Evolutionary conservation across 2,888 invertebrate species (phyloP).

Genomic region (Oxystoma pomonae): DNA sequence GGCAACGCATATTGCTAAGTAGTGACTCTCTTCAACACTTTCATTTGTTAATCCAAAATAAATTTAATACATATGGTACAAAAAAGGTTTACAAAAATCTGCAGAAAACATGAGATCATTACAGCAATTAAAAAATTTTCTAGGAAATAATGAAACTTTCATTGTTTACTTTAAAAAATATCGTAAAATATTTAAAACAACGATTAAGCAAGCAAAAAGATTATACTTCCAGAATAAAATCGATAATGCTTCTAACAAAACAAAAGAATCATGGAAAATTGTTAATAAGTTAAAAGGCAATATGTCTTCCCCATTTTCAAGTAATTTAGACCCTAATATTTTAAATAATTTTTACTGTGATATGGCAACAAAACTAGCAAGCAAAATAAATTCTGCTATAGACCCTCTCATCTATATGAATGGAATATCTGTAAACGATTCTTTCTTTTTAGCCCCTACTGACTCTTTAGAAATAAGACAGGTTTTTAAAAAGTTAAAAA

Average conservation of each 20-base stretch:
- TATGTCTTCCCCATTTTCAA: background rate
- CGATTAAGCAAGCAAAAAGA: conserved; percentile 4
- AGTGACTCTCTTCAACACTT: background rate
- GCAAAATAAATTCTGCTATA: background rate
- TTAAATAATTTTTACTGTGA: background rate
- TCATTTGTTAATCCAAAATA: background rate
- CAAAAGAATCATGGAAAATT: conserved; percentile 9
- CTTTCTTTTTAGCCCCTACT: background rate
- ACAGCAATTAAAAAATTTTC: conserved; percentile 5
- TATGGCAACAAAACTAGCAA: background rate
- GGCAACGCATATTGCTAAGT: background rate
- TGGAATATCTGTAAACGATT: background rate
- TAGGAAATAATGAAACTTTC: background rate
- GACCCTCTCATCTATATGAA: background rate
- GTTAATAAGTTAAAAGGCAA: conserved; percentile 10
- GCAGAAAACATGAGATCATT: conserved; percentile 6
- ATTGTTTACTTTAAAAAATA: conserved; percentile 6
- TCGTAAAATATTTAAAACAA: conserved; percentile 4
- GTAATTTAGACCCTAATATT: background rate
- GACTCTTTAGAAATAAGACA: background rate
- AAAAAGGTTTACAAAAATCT: conserved; percentile 8
- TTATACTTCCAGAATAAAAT: conserved; percentile 2
- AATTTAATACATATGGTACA: background rate
- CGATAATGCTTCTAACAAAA: conserved; percentile 2
- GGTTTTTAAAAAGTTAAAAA: too few relatives aligned